These are phyloP conservation scores for Paramormyrops kingsleyae DNA, from an alignment of 2,113 vertebrate species.

Conservation along the genomic window DNA sequence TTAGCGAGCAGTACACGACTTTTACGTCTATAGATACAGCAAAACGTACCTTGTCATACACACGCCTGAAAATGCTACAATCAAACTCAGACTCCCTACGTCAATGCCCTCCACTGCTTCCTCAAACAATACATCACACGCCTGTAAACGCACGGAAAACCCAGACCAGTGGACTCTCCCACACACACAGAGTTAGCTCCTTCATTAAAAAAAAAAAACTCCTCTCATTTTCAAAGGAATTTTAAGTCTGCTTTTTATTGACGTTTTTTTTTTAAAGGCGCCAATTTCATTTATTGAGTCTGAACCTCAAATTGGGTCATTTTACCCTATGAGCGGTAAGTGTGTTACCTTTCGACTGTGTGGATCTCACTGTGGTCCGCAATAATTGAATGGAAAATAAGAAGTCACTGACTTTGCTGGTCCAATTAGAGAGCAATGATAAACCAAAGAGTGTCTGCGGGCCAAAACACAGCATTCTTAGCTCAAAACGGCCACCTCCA, in stretches of 20 bases:
- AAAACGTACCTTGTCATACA: background rate
- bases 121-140: conserved; percentile 29
- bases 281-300: conserved; percentile 65
- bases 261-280: conserved; percentile 58
- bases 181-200: conserved; percentile 44
- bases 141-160: conserved; percentile 15
- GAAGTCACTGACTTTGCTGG: conserved; percentile 56
- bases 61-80: background rate
- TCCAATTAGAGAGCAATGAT: conserved; percentile 60
- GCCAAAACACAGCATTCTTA: conserved; percentile 38
- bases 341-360: conserved; percentile 42
- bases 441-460: conserved; percentile 40
- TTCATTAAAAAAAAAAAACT: conserved; percentile 51
- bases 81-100: background rate
- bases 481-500: conserved; percentile 42
- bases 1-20: background rate
- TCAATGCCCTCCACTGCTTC: conserved; percentile 23
- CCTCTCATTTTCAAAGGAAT: conserved; percentile 52
- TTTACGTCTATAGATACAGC: background rate
- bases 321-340: conserved; percentile 45
- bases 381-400: conserved; percentile 66
- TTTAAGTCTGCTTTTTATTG: conserved; percentile 49
- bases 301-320: conserved; percentile 63
- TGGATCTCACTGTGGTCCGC: conserved; percentile 54
- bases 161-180: conserved; percentile 8